These are phyloP conservation scores for Acleris literana DNA, from an alignment of 2,888 invertebrate species.

Conservation along the genomic window DNA sequence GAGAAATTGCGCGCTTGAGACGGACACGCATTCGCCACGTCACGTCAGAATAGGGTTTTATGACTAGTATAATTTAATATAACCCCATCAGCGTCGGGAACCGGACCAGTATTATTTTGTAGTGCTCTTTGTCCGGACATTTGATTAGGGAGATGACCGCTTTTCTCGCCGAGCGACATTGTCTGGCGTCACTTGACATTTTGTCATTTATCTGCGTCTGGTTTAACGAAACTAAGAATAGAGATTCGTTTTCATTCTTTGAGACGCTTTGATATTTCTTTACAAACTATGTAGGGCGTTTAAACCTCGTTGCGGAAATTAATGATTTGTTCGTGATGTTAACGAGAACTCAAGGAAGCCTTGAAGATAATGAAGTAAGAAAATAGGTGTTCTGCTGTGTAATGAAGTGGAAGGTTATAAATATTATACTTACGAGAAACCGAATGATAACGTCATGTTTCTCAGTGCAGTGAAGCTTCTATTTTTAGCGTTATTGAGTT, in stretches of 20 bases:
- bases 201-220: slow-evolving; percentile 73
- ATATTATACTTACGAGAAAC: neutral
- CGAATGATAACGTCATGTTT: neutral
- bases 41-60: slow-evolving; percentile 70
- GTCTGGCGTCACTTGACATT: slow-evolving; percentile 46
- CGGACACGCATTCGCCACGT: slow-evolving; percentile 53
- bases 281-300: slow-evolving; percentile 20
- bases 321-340: slow-evolving; percentile 29
- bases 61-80: slow-evolving; percentile 79
- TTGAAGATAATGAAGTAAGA: slow-evolving; percentile 27
- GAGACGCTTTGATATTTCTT: slow-evolving; percentile 20
- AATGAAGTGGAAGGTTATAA: too few species aligned
- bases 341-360: slow-evolving; percentile 27
- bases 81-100: slow-evolving; percentile 52
- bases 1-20: slow-evolving; percentile 75
- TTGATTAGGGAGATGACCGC: slow-evolving; percentile 70
- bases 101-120: slow-evolving; percentile 68
- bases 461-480: too few species aligned
- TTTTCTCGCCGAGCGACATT: slow-evolving; percentile 51
- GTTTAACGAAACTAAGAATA: slow-evolving; percentile 46
- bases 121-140: slow-evolving; percentile 52
- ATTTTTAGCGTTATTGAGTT: too few species aligned
- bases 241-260: slow-evolving; percentile 24
- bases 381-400: slow-evolving; percentile 1
- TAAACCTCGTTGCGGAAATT: slow-evolving; percentile 20